Base-by-base conservation (phyloP, 2,113 vertebrate genomes). In the Dendropsophus ebraccatus region DNA sequence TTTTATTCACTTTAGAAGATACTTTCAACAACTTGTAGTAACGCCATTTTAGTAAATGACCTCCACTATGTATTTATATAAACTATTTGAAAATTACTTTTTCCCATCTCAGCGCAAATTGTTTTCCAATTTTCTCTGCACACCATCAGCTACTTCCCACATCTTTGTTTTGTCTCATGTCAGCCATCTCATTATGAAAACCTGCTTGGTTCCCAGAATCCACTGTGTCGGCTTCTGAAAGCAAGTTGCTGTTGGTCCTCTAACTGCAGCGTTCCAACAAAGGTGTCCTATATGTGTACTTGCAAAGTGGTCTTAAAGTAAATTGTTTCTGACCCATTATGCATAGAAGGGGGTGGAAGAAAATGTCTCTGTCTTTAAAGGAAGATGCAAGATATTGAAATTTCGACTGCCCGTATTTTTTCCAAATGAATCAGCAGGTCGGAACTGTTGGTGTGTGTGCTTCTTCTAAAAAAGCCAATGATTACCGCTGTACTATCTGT, bases 371-470 rank as follows among this genome's bases (percentile, higher is more conserved):
- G 28, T 72, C 17, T 52, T 47, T 73, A 47, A 86, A 58, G 11
- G 32, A 23, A 58, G 32, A 45, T 32, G 28, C 58, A 80, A 85
- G 32, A 41, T 56, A 78, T 58, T 52, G 65, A 50, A 85, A 85
- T 30, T 17, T 17, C 47, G 49, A 17, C 75, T 41, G 62, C 32
- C 75, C 19, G 75, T 30, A 79, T 79, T 21, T 45, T 49, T 85
- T 23, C n/a, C 16, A 35, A 85, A 70, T 23, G 65, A 86, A 72
- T 72, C 84, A 86, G 84, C 84, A 49, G 58, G 84, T 86, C 50
- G 58, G 60, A 69, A 35, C 62, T 72, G 67, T 60, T n/a, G n/a
- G n/a, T n/a, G n/a, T n/a, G 47, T 80, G 25, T 86, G 65, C 76
- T 80, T 70, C 32, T 81, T 54, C 41, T 80, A 32, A 73, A 72